These are phyloP conservation scores for Horisme vitalbata DNA, from an alignment of 2,888 invertebrate genomes.

Conservation along the genomic window DNA sequence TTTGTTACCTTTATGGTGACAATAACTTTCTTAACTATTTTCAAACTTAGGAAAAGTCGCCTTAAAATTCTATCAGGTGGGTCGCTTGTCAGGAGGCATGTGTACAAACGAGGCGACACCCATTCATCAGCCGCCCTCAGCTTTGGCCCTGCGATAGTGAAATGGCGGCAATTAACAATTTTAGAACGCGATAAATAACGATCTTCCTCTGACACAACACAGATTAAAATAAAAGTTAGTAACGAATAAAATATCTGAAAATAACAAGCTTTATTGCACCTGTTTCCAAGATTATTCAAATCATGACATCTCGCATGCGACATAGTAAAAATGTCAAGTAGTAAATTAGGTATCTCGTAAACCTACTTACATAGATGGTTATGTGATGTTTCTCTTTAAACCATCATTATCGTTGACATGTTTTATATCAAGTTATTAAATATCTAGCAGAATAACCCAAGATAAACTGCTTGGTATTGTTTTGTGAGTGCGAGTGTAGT, in stretches of 20 bases:
- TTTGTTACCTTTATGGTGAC: no score
- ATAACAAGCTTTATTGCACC: constrained; percentile 1
- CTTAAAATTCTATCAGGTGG: no score
- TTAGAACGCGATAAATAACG: constrained; percentile 4
- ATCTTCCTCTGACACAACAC: neutral
- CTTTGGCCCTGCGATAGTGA: neutral
- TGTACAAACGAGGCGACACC: neutral
- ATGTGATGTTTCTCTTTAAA: neutral
- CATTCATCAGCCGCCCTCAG: neutral
- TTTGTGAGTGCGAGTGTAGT: no score
- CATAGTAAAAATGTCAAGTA: neutral
- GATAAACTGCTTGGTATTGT: no score
- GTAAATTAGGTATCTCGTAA: neutral
- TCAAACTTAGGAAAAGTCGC: no score
- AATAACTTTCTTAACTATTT: no score
- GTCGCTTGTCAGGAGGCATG: neutral
- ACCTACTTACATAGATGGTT: neutral
- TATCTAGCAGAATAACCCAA: no score
- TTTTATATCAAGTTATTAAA: no score
- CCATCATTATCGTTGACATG: no score
- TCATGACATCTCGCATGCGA: neutral
- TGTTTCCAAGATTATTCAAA: constrained; percentile 6
- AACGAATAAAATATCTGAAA: neutral
- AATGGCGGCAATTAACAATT: constrained; percentile 1
- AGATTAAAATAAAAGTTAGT: neutral